Base-by-base conservation (phyloP, 2,113 vertebrate genomes). In the Callithrix jacchus region DNA sequence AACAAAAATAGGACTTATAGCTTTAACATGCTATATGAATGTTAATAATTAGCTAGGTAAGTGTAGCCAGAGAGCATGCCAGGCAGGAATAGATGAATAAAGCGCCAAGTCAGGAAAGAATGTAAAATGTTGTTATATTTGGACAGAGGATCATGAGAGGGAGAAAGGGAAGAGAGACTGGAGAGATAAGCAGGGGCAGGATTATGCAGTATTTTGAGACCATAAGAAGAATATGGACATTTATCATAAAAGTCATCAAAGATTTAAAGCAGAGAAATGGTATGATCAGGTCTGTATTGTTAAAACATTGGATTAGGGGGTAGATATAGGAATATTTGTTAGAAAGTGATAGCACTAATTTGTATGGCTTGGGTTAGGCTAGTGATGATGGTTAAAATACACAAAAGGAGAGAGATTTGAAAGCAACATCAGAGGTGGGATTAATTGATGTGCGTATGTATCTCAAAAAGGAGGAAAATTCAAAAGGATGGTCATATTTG, bases 1-100 rank as follows among this genome's bases (percentile, higher is more conserved):
- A 85, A 80, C 42, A 35, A 71, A 61, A 74, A 68, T 70, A 27
- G 89, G 13, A 73, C 35, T 94, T 61, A 5, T 1, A 76, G 56
- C 16, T 95, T 87, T n/a, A 85, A 91, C 89, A 92, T 88, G 42
- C n/a, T 86, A 92, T 58, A 52, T 95, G 80, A 85, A 30, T 64
- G 40, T 52, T 90, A 74, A 42, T 85, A 37, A 95, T 88, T 54
- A 85, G 52, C n/a, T 47, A 96, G 91, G 73, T 54, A 45, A 95
- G 18, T 47, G 20, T 10, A 71, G 35, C 32, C 54, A 84, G 76
- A 92, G n/a, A 56, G 40, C 14, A 7, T 25, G 16, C 47, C 13
- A 52, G 83, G 49, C 52, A 87, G 79, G 4, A 89, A 89, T 40
- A 37, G 42, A 70, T 77, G 21, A 88, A 25, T 16, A 35, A 47